phyloP scores from a whole-genome alignment of 2,888 invertebrate species.

The Nomada fabriciana region DNA sequence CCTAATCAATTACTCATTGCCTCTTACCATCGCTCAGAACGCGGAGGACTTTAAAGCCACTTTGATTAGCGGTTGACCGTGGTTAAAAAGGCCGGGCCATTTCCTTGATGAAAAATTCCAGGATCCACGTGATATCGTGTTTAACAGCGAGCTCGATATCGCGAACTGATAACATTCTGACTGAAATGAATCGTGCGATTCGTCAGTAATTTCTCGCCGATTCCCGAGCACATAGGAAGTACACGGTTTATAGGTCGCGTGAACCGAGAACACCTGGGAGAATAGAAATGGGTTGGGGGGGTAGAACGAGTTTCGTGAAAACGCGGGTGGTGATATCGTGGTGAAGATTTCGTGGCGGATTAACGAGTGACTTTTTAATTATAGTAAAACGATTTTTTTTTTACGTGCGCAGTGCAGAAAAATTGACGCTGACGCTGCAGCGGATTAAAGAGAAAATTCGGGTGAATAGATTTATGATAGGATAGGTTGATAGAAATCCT shows the following conservation, averaged over 20 bases:
- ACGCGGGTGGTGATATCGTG: background rate
- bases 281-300: background rate
- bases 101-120: conserved; percentile 40
- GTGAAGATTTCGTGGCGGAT: conserved; percentile 7
- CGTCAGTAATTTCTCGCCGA: background rate
- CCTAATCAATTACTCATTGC: conserved; percentile 67
- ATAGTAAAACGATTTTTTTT: background rate
- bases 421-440: too few species aligned
- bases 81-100: conserved; percentile 27
- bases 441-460: too few species aligned
- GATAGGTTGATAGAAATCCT: too few species aligned
- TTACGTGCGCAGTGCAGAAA: too few species aligned
- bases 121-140: background rate
- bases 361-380: background rate
- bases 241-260: conserved; percentile 22
- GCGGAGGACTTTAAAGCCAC: conserved; percentile 13
- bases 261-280: background rate
- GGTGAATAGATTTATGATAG: too few species aligned
- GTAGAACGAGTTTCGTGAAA: background rate
- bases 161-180: background rate
- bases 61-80: conserved; percentile 26
- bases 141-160: conserved; percentile 5
- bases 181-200: background rate
- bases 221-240: background rate
- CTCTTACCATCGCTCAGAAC: conserved; percentile 25